A percentile compares a stretch with the other conserved stretches of the same genome.
These are phyloP conservation scores for Luperina nickerlii DNA, from an alignment of 2,888 invertebrate species.

Conservation along the genomic window DNA sequence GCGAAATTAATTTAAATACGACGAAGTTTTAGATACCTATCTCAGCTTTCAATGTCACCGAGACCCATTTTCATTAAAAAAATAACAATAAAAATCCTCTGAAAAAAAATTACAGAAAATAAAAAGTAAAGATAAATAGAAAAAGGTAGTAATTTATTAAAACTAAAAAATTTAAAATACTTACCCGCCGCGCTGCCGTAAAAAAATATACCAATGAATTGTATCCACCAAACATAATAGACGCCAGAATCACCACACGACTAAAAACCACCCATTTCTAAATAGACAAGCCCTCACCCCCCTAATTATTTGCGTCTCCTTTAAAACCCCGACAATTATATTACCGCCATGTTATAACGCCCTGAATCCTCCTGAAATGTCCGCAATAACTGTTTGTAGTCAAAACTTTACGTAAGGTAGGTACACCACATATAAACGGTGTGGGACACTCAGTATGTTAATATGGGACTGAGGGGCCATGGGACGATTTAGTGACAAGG, in stretches of 20 bases:
- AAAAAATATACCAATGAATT: not conserved
- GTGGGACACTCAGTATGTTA: slow-evolving; percentile 21
- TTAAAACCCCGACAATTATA: slow-evolving; percentile 48
- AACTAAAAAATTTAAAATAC: no score
- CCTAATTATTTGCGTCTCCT: slow-evolving; percentile 24
- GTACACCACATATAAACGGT: slow-evolving; percentile 37
- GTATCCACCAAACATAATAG: not conserved
- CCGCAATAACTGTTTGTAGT: slow-evolving; percentile 38
- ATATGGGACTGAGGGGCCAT: slow-evolving; percentile 7
- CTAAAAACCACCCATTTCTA: slow-evolving; percentile 5
- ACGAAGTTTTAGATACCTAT: no score
- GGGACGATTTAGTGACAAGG: slow-evolving; percentile 19
- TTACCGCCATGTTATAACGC: slow-evolving; percentile 23
- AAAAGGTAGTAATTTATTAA: no score
- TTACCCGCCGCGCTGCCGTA: no score
- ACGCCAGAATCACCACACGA: not conserved
- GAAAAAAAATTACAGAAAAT: no score
- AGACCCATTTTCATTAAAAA: no score
- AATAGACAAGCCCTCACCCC: not conserved
- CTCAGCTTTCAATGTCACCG: no score
- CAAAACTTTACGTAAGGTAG: slow-evolving; percentile 43
- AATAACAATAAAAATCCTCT: no score
- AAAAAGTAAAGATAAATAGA: no score
- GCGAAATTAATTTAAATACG: no score
- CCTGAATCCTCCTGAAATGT: slow-evolving; percentile 22